Percentiles rank a stretch among this genome's conserved stretches.
Conservation (phyloP, 2,113 vertebrate species). For the Amblyopsis rosae region DNA sequence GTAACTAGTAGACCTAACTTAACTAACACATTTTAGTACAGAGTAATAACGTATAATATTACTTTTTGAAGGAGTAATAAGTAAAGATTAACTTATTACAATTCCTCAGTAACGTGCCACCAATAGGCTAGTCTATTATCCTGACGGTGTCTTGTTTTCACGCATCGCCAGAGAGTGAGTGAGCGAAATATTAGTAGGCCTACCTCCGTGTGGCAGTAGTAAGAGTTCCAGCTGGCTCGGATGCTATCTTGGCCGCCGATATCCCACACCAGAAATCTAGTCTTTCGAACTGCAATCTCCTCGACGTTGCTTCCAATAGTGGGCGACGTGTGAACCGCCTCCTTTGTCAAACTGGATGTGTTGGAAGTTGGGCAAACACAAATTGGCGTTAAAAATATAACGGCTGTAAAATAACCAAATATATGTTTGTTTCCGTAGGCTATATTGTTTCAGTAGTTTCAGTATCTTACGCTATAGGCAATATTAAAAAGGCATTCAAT, state of each 20-base stretch:
- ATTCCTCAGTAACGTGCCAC: too few species aligned
- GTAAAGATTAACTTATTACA: too few species aligned
- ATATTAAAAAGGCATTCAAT: too few species aligned
- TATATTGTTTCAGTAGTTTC: too few species aligned
- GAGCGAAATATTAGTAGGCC: slow-evolving; percentile 41
- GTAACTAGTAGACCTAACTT: too few species aligned
- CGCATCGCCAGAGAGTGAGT: slow-evolving; percentile 3
- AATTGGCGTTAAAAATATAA: not conserved
- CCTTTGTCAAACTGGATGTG: slow-evolving; percentile 78
- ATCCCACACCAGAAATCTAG: slow-evolving; percentile 85
- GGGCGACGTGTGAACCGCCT: slow-evolving; percentile 82
- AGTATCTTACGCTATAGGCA: too few species aligned
- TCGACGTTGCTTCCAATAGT: slow-evolving; percentile 87
- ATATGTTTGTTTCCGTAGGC: too few species aligned
- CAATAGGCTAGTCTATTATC: too few species aligned
- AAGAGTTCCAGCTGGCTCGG: slow-evolving; percentile 79
- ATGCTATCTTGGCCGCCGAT: slow-evolving; percentile 84
- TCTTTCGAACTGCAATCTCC: slow-evolving; percentile 79
- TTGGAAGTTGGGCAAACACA: not conserved
- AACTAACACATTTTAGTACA: too few species aligned
- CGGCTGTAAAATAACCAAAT: not conserved
- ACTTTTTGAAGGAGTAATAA: too few species aligned
- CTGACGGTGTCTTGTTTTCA: not conserved
- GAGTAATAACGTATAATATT: too few species aligned
- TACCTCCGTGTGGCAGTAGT: slow-evolving; percentile 83